Percentiles rank a stretch among this genome's conserved stretches.
phyloP scores from a whole-genome alignment of 2,113 vertebrate species.

The Podocnemis expansa region DNA sequence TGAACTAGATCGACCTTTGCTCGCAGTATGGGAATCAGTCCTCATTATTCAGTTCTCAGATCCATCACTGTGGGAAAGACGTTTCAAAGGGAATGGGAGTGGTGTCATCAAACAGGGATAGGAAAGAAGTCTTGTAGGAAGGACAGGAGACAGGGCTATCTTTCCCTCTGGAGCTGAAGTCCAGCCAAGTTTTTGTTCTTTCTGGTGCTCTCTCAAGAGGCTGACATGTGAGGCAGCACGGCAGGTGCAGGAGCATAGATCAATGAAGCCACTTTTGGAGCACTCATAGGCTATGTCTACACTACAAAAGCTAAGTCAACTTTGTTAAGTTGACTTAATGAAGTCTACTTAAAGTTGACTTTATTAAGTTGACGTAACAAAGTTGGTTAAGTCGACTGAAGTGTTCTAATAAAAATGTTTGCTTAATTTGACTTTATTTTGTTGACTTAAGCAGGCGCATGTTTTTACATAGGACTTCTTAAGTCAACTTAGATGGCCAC shows the following conservation, averaged over 20 bases:
- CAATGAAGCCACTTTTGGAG: background rate
- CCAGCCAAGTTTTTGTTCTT: background rate
- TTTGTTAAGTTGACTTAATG: too few relatives aligned
- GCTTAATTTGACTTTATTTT: too few relatives aligned
- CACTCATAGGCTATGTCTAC: too few relatives aligned
- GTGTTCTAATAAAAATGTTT: too few relatives aligned
- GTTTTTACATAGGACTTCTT: too few relatives aligned
- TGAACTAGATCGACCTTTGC: background rate
- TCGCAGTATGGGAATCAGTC: background rate
- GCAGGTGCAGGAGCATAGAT: background rate
- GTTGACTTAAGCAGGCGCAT: too few relatives aligned
- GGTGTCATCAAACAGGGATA: too few relatives aligned
- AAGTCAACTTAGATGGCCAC: too few relatives aligned
- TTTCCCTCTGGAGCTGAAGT: rapidly evolving
- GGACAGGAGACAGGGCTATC: background rate
- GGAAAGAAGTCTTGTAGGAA: background rate
- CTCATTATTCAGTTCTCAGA: background rate
- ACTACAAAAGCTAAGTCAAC: too few relatives aligned
- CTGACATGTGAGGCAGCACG: rapidly evolving
- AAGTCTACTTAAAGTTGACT: too few relatives aligned
- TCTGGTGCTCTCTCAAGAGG: background rate
- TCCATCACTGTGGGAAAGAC: background rate
- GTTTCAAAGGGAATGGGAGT: rapidly evolving
- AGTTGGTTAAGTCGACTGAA: too few relatives aligned
- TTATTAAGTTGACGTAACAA: too few relatives aligned